Conservation (phyloP, 2,888 invertebrate species). For the Melieria crassipennis region DNA sequence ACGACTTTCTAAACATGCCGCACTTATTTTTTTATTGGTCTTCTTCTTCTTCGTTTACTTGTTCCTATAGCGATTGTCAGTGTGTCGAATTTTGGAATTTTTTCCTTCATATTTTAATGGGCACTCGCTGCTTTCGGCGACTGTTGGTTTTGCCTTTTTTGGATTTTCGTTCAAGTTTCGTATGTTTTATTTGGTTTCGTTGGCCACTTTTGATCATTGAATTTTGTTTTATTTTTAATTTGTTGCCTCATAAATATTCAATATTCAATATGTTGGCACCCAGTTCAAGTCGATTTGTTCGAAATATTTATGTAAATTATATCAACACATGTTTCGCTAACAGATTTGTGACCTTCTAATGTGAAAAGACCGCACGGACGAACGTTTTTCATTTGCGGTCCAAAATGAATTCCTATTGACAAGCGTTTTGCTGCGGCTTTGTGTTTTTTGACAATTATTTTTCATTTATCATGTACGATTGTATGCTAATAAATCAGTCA, state of each 20-base stretch:
- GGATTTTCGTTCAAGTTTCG: too few species aligned
- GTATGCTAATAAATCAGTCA: too few species aligned
- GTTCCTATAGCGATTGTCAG: too few species aligned
- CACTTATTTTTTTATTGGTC: background rate
- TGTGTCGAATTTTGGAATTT: too few species aligned
- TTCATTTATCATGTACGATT: too few species aligned
- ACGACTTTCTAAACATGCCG: background rate
- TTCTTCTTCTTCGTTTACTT: background rate
- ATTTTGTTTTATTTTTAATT: conserved; percentile 50
- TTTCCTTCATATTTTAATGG: background rate
- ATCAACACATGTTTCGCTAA: conserved; percentile 53
- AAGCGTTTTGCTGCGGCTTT: too few species aligned
- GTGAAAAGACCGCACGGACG: too few species aligned
- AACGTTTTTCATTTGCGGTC: too few species aligned
- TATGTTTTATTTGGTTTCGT: too few species aligned
- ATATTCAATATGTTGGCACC: conserved; percentile 43
- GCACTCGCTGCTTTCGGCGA: background rate
- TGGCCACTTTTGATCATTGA: conserved; percentile 3
- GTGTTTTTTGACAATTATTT: too few species aligned
- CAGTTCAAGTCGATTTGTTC: conserved; percentile 33
- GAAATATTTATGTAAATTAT: conserved; percentile 48
- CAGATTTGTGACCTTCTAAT: conserved; percentile 37
- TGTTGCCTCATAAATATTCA: conserved; percentile 43
- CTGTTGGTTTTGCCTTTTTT: too few species aligned
- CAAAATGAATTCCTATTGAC: too few species aligned